Conservation (phyloP, 1,140 invertebrate genomes). For the Drosophila pseudoobscura region DNA sequence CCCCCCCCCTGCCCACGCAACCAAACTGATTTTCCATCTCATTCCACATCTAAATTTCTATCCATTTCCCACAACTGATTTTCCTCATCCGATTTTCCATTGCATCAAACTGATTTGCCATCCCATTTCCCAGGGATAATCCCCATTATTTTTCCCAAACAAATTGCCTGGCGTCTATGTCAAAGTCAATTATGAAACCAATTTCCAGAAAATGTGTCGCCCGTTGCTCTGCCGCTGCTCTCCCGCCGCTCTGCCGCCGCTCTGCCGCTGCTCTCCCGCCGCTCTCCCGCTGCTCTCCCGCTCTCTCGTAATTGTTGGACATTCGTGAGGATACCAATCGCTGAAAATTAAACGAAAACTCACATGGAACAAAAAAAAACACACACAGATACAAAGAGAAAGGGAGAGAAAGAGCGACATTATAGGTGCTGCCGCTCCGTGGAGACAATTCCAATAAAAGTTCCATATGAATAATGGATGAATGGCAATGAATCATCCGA, state of each 20-base stretch:
- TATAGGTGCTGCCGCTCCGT: not conserved
- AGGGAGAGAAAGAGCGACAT: not conserved
- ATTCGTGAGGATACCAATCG: conserved; percentile 46
- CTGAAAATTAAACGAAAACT: conserved; percentile 23
- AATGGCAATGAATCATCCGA: conserved; percentile 43
- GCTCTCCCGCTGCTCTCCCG: not conserved
- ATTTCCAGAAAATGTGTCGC: conserved; percentile 44
- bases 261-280: not conserved
- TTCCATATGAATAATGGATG: conserved; percentile 29
- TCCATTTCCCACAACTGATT: no score
- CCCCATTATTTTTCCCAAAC: conserved; percentile 21
- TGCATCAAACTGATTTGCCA: conserved; percentile 16
- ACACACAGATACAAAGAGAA: not conserved
- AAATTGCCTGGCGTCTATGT: conserved; percentile 56
- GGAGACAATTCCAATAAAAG: conserved; percentile 9
- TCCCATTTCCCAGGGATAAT: conserved; percentile 17
- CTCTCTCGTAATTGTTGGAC: conserved; percentile 47
- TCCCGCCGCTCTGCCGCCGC: not conserved
- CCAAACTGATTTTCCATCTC: conserved; percentile 27
- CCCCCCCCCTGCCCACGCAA: no score
- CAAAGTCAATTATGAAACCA: conserved; percentile 67
- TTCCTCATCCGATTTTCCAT: no score
- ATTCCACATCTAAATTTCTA: not conserved
- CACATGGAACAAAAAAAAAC: not conserved
- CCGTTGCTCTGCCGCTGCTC: not conserved